phyloP scores from a whole-genome alignment of 2,888 invertebrate genomes.

The Cetonia aurata region DNA sequence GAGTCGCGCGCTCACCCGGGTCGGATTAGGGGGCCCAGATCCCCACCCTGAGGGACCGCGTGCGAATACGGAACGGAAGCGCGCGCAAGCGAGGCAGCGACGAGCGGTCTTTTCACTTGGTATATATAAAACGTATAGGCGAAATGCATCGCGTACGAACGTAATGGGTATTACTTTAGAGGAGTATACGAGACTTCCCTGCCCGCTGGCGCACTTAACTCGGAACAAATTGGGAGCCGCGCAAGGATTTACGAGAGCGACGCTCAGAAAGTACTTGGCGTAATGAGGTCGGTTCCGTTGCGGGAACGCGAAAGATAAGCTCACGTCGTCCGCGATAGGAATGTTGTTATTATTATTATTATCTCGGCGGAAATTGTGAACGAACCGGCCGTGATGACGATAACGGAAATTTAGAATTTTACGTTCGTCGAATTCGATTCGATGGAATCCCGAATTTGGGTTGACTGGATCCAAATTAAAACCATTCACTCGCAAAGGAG shows the following conservation, averaged over 20 bases:
- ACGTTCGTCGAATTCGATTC: no score
- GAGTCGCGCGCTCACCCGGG: slow-evolving; percentile 41
- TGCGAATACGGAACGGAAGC: slow-evolving; percentile 50
- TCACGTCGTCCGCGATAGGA: no score
- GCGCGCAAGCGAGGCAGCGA: slow-evolving; percentile 46
- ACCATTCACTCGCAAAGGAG: no score
- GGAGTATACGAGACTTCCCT: slow-evolving; percentile 10
- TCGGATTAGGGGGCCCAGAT: slow-evolving; percentile 47
- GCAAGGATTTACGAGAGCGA: slow-evolving; percentile 22
- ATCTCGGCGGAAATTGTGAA: slow-evolving; percentile 4
- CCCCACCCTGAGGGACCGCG: slow-evolving; percentile 54
- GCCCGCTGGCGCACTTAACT: slow-evolving; percentile 1
- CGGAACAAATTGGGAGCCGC: slow-evolving; percentile 12
- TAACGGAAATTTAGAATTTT: no score
- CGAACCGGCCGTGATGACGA: no score
- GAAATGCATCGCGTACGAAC: slow-evolving; percentile 32
- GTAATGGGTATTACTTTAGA: background rate
- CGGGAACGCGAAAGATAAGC: no score
- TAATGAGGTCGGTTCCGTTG: slow-evolving; percentile 4
- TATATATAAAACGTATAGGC: slow-evolving; percentile 10
- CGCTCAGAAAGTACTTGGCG: background rate
- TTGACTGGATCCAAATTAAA: no score
- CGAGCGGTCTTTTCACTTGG: slow-evolving; percentile 8
- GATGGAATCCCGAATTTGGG: no score
- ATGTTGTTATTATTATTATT: no score